Evolutionary conservation across 2,113 vertebrate species (phyloP), one percentile per base, ranked within the genome.

Genomic region (Zosterops japonicus): DNA sequence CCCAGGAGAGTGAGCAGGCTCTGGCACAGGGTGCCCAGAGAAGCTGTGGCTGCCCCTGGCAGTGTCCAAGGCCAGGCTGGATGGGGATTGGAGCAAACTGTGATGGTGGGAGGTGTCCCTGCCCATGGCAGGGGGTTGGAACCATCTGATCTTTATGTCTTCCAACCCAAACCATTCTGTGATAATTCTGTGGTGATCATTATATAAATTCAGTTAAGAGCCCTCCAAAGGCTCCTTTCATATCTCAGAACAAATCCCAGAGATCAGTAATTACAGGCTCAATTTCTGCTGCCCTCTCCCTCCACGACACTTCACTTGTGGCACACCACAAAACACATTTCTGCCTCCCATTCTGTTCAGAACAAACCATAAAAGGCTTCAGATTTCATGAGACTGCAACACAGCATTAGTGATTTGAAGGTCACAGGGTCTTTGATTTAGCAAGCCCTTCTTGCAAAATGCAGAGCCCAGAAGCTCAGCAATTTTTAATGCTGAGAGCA

Each of bases 11-110:
- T 29, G 56, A 6, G 3, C 0, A 60, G 39, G 14, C 7, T n/a
- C 28, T 60, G n/a, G 52, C n/a, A 67, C 33, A 75, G 33, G 14
- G 9, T 17, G 4, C 20, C 36, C 69, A 60, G 39, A 67, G 53
- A 0, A 53, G 46, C 13, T 68, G 53, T n/a, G 69, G 24, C 13
- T 89, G 61, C 9, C 53, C 60, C 20, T 82, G 60, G 46, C 0
- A 89, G 4, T 53, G n/a, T 2, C 29, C 53, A 68, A 47, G n/a
- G 9, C 16, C 13, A 15, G 29, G 12, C 0, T 60, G 68, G 52
- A 65, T 0, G 0, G 14, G 10, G 36, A 14, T 57, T 8, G 70
- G n/a, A 68, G 20, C 11, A 41, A 0, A 4, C 25, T 49, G 47
- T 29, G 5, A 22, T 1, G 0, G 29, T 20, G 24, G 61, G 35